These are phyloP conservation scores for Automeris io DNA, from an alignment of 2,888 invertebrate genomes.

Conservation along the genomic window DNA sequence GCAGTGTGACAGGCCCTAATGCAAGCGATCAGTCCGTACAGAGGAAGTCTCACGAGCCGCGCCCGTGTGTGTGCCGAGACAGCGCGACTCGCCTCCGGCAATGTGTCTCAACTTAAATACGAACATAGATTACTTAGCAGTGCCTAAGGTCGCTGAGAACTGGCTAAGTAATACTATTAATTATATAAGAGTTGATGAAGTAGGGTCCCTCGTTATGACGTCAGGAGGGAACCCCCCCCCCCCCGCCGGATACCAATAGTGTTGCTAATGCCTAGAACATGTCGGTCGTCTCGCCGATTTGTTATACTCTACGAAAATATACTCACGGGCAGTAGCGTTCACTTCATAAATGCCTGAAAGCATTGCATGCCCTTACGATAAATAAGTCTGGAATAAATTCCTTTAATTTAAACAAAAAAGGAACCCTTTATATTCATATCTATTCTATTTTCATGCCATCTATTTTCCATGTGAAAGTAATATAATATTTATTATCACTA, in stretches of 20 bases:
- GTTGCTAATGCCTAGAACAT: not conserved
- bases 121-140: conserved; percentile 1
- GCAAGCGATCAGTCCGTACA: conserved; percentile 1
- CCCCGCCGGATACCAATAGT: not conserved
- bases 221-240: not conserved
- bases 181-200: conserved; percentile 1
- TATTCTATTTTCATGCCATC: too few relatives aligned
- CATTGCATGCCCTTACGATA: too few relatives aligned
- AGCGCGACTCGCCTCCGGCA: not conserved
- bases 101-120: conserved; percentile 1
- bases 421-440: too few relatives aligned
- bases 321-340: not conserved
- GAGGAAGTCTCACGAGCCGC: not conserved
- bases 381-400: too few relatives aligned
- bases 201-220: not conserved
- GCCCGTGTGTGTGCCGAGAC: conserved; percentile 2
- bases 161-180: not conserved
- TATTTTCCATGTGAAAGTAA: too few relatives aligned
- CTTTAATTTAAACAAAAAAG: too few relatives aligned
- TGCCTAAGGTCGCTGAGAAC: not conserved
- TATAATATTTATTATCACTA: too few relatives aligned
- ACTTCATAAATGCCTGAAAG: too few relatives aligned
- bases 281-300: not conserved
- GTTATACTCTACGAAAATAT: not conserved
- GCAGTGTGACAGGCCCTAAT: not conserved